These are phyloP conservation scores for Chloroceryle amazona DNA, from an alignment of 2,797 vertebrate species.

Conservation along the genomic window DNA sequence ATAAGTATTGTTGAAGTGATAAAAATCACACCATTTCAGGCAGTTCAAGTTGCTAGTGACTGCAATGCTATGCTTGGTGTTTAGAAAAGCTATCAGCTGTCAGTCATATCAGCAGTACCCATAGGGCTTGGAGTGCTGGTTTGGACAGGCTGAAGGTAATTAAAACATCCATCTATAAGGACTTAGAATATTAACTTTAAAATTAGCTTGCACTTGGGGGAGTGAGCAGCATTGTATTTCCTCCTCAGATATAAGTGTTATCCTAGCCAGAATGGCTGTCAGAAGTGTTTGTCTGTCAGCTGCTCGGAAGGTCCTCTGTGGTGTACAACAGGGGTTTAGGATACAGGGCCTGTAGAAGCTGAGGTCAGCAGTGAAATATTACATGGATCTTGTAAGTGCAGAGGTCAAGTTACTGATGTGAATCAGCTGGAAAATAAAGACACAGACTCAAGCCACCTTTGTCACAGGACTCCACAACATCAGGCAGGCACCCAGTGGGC, in stretches of 20 bases:
- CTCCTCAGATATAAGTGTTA: slow-evolving; percentile 6
- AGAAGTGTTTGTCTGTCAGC: neutral
- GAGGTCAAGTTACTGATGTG: neutral
- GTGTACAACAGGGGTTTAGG: neutral
- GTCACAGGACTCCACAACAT: neutral
- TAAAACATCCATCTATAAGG: neutral
- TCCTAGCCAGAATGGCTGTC: neutral
- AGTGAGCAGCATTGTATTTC: slow-evolving; percentile 34
- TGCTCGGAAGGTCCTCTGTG: slow-evolving; percentile 13
- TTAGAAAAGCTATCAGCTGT: slow-evolving; percentile 47
- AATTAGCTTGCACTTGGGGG: slow-evolving; percentile 6
- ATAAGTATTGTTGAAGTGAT: slow-evolving; percentile 48
- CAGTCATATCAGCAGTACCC: slow-evolving; percentile 6
- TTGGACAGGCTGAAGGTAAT: slow-evolving; percentile 28
- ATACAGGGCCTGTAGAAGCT: neutral
- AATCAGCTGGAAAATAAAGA: neutral
- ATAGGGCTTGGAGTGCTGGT: slow-evolving; percentile 7
- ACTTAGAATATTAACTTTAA: slow-evolving; percentile 9
- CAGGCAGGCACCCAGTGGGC: neutral
- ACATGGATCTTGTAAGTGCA: neutral
- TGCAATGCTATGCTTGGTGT: slow-evolving; percentile 2
- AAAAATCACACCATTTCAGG: slow-evolving; percentile 46
- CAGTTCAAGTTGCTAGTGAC: neutral
- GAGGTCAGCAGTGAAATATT: neutral
- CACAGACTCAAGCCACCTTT: neutral